Conservation (phyloP, 1,140 invertebrate species). For the Drosophila ohnishii region DNA sequence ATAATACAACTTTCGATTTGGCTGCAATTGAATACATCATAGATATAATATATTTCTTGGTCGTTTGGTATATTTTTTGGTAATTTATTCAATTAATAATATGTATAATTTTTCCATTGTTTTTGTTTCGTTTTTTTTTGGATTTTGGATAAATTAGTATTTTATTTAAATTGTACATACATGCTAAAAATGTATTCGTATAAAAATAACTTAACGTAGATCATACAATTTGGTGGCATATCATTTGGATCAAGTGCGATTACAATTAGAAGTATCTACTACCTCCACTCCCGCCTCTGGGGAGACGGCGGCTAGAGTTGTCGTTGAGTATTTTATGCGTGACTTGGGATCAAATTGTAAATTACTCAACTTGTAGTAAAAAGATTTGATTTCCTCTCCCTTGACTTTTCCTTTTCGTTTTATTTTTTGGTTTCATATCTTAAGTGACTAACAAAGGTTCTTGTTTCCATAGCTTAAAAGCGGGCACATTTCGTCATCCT, state of each 20-base stretch:
- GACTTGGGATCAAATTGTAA: constrained; percentile 48
- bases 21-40: constrained; percentile 44
- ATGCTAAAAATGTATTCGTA: constrained; percentile 49
- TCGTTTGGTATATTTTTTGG: constrained; percentile 30
- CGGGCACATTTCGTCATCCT: constrained; percentile 14
- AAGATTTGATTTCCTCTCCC: constrained; percentile 57
- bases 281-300: constrained; percentile 13
- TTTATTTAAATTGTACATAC: constrained; percentile 21
- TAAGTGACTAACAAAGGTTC: constrained; percentile 41
- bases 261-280: constrained; percentile 38
- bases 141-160: constrained; percentile 46
- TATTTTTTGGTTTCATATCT: constrained; percentile 27
- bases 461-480: constrained; percentile 14
- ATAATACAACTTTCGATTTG: constrained; percentile 50
- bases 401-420: constrained; percentile 11
- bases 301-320: constrained; percentile 26
- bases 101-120: constrained; percentile 51
- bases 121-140: constrained; percentile 22
- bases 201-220: constrained; percentile 59
- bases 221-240: constrained; percentile 74
- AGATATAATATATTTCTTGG: constrained; percentile 49
- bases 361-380: constrained; percentile 59
- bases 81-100: constrained; percentile 72
- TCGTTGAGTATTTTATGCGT: constrained; percentile 48
- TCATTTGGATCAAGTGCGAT: constrained; percentile 71